Conservation (phyloP, 2,797 vertebrate species). For the Caiman crocodilus region DNA sequence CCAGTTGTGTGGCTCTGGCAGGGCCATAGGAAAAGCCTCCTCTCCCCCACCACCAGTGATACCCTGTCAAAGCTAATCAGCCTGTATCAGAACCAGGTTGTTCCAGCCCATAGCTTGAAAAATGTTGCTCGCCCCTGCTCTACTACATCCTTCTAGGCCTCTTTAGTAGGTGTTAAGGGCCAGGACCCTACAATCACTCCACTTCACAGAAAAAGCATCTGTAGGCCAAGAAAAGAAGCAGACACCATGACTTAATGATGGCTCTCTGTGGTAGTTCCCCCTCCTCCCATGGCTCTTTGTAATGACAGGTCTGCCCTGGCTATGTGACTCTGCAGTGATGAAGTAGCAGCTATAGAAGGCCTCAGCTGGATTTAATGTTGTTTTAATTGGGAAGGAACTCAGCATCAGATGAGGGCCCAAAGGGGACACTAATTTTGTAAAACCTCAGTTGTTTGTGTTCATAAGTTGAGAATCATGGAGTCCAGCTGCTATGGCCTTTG, state of each 20-base stretch:
- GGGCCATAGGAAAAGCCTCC: no score
- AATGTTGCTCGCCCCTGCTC: no score
- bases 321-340: conserved; percentile 1
- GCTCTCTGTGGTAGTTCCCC: neutral
- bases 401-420: conserved; percentile 12
- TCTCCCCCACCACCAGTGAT: no score
- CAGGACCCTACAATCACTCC: no score
- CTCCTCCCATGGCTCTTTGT: neutral
- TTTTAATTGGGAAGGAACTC: neutral
- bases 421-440: conserved; percentile 10
- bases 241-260: neutral
- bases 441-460: conserved; percentile 8
- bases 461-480: conserved; percentile 29
- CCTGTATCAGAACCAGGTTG: no score
- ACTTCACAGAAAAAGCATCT: neutral
- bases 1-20: no score
- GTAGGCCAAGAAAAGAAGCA: neutral
- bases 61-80: no score
- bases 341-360: neutral
- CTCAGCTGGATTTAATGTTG: conserved; percentile 5
- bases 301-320: neutral
- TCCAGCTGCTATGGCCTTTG: neutral
- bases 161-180: no score
- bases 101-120: no score
- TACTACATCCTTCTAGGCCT: no score